phyloP scores from a whole-genome alignment of 2,113 vertebrate species.

The Dendrocopos noguchii region DNA sequence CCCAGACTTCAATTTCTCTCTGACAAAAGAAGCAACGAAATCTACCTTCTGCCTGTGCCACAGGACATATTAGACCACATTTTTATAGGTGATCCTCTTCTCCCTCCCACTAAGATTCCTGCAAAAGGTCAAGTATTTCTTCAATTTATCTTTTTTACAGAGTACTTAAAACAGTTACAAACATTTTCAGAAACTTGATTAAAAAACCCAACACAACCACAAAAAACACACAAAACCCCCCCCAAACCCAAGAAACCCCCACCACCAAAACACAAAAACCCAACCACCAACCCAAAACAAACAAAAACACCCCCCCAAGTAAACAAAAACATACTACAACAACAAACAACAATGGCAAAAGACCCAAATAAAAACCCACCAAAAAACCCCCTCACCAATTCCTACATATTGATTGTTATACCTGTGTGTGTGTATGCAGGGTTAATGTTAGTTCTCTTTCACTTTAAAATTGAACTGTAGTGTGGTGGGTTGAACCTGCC shows the following conservation, averaged over 20 bases:
- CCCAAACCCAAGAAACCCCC: no score
- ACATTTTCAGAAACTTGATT: neutral
- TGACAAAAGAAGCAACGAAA: constrained; percentile 15
- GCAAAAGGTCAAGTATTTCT: constrained; percentile 17
- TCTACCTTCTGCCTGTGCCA: neutral
- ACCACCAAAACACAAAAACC: no score
- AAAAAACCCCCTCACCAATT: neutral
- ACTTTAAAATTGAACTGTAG: neutral
- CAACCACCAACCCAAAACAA: no score
- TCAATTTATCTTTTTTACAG: neutral
- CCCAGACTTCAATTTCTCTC: constrained; percentile 47
- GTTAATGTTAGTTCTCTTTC: neutral
- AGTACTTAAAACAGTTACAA: neutral
- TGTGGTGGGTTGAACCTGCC: neutral
- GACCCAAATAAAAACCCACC: no score
- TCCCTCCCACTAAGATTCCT: neutral
- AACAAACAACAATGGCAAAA: neutral
- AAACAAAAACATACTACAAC: no score
- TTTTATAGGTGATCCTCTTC: constrained; percentile 26
- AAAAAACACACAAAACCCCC: no score
- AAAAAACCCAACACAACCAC: neutral
- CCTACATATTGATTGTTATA: neutral
- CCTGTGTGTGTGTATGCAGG: neutral
- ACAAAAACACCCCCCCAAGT: no score
- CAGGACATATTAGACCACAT: neutral